phyloP scores from a whole-genome alignment of 1,140 invertebrate species.

The Microvelia longipes region DNA sequence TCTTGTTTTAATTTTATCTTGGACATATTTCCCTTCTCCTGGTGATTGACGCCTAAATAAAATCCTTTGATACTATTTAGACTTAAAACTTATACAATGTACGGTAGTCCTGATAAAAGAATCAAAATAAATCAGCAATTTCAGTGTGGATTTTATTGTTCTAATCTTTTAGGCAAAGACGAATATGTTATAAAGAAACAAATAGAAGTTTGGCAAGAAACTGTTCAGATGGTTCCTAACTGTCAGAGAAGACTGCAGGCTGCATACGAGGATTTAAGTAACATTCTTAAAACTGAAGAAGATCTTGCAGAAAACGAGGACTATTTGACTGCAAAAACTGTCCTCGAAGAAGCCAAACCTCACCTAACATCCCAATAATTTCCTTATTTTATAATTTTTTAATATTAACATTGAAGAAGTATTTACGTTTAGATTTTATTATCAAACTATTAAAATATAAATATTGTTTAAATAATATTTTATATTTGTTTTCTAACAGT shows the following conservation, averaged over 20 bases:
- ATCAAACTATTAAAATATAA: constrained; percentile 1
- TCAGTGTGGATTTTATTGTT: no score
- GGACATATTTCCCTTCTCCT: no score
- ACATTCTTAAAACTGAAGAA: constrained; percentile 50
- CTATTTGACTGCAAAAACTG: constrained; percentile 47
- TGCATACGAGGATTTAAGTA: constrained; percentile 60
- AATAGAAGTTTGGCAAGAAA: constrained; percentile 72
- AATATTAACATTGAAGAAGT: not conserved
- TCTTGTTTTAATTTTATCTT: no score
- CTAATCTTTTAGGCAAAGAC: constrained; percentile 54
- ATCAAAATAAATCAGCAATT: no score
- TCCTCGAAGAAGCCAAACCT: constrained; percentile 51
- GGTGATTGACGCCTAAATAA: no score
- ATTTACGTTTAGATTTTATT: constrained; percentile 1
- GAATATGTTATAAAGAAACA: constrained; percentile 73
- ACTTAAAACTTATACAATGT: no score
- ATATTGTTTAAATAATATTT: no score
- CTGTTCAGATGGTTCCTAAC: constrained; percentile 77
- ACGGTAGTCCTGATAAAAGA: no score
- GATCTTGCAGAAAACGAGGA: constrained; percentile 60
- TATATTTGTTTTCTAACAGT: no score
- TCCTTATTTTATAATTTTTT: not conserved
- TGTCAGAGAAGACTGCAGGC: constrained; percentile 59
- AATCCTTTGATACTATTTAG: no score
- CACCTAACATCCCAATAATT: constrained; percentile 31